phyloP scores from a whole-genome alignment of 2,888 invertebrate genomes.

The Pristionchus fissidentatus region DNA sequence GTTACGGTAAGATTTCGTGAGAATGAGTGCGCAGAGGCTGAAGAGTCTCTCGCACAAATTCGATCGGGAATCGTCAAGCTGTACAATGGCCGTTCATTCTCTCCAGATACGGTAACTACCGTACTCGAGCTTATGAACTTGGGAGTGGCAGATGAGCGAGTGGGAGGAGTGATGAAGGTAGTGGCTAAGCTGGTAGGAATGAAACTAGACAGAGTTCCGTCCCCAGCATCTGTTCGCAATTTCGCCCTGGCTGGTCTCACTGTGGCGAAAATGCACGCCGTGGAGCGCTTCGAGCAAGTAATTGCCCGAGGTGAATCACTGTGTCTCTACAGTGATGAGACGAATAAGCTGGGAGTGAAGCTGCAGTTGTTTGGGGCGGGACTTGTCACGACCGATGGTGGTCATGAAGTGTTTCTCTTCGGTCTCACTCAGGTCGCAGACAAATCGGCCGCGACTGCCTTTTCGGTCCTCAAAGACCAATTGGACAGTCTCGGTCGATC shows the following conservation, averaged over 20 bases:
- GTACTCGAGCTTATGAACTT: constrained; percentile 18
- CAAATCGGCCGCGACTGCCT: constrained; percentile 24
- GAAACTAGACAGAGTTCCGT: constrained; percentile 27
- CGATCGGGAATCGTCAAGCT: neutral
- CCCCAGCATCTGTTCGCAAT: neutral
- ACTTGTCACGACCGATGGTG: neutral
- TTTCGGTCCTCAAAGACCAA: neutral
- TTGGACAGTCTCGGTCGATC: neutral
- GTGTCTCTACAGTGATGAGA: constrained; percentile 26
- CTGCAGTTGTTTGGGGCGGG: constrained; percentile 31
- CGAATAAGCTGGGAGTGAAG: constrained; percentile 30
- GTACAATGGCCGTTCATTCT: neutral
- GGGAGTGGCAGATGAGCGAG: constrained; percentile 37
- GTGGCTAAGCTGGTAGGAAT: constrained; percentile 22
- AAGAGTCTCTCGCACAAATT: neutral
- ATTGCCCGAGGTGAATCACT: constrained; percentile 12
- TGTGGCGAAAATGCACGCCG: constrained; percentile 8
- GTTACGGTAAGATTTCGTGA: neutral
- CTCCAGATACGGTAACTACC: neutral
- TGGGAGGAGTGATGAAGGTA: constrained; percentile 16
- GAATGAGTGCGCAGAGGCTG: neutral
- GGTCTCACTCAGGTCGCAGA: constrained; percentile 18
- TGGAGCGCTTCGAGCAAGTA: constrained; percentile 22
- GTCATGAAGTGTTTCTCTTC: constrained; percentile 23
- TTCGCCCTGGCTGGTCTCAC: neutral